Evolutionary conservation across 2,888 invertebrate genomes (phyloP).

Genomic region (Athalia circularis): DNA sequence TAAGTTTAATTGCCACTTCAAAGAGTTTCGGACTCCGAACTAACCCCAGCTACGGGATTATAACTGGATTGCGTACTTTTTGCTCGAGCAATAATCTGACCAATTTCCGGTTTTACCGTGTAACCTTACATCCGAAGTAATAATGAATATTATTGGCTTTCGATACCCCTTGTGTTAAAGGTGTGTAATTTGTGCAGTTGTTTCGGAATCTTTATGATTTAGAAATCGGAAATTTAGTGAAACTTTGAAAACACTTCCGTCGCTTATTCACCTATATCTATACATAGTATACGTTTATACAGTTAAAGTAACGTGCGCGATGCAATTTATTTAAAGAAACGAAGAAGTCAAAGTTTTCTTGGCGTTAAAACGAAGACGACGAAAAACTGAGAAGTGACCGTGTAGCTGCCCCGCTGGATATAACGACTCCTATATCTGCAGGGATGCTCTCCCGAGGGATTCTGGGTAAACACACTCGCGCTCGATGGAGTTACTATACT

Average conservation of each 20-base stretch:
- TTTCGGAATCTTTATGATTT: too few species aligned
- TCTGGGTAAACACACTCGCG: conserved; percentile 1
- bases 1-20: conserved; percentile 26
- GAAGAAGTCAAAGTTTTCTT: not conserved
- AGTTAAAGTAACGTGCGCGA: not conserved
- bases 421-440: not conserved
- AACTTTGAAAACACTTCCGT: not conserved
- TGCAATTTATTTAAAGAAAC: conserved; percentile 7
- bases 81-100: conserved; percentile 4
- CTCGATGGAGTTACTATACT: not conserved
- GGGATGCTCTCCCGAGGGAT: conserved; percentile 11
- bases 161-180: too few species aligned
- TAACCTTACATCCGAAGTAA: too few species aligned
- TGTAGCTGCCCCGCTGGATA: not conserved
- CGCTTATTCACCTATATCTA: not conserved
- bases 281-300: too few species aligned
- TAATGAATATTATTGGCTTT: too few species aligned
- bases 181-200: too few species aligned
- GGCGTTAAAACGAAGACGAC: not conserved
- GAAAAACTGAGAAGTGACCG: not conserved
- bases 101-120: conserved; percentile 18
- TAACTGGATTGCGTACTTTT: not conserved
- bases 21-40: conserved; percentile 13
- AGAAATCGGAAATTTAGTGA: not conserved
- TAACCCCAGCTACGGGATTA: not conserved